Percentiles rank a stretch among this genome's conserved stretches.
phyloP scores from a whole-genome alignment of 2,888 invertebrate genomes.

The Odontothrips loti region DNA sequence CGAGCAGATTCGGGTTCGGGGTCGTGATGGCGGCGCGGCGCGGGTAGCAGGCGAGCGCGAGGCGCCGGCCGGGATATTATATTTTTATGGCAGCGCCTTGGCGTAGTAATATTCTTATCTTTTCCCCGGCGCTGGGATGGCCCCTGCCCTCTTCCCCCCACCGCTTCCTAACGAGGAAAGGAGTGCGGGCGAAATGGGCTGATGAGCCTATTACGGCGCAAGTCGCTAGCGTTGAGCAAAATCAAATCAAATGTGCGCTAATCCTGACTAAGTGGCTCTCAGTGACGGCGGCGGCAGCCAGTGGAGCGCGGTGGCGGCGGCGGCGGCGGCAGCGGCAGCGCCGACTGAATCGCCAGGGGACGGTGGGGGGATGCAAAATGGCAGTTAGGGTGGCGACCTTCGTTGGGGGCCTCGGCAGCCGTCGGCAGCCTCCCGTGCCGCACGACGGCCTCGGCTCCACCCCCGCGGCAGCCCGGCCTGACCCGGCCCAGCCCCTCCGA shows the following conservation, averaged over 20 bases:
- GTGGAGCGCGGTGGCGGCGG: neutral
- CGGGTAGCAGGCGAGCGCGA: no score
- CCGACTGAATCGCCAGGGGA: neutral
- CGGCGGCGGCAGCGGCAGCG: neutral
- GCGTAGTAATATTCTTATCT: no score
- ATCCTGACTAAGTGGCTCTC: slow-evolving; percentile 14
- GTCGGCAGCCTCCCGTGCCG: neutral
- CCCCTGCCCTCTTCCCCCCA: no score
- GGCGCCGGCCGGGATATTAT: no score
- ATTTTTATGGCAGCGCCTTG: no score
- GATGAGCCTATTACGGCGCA: slow-evolving; percentile 1
- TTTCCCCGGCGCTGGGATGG: no score
- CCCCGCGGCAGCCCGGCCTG: neutral
- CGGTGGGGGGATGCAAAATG: neutral
- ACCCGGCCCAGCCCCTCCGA: neutral
- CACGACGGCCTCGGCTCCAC: neutral
- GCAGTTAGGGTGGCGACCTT: neutral
- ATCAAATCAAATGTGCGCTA: slow-evolving; percentile 23
- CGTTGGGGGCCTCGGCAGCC: neutral
- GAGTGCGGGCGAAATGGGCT: neutral
- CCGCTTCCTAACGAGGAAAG: neutral
- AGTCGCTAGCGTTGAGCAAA: neutral
- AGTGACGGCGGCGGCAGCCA: neutral
- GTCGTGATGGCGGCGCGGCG: no score
- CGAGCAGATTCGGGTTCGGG: no score